Evolutionary conservation across 2,888 invertebrate species (phyloP), one percentile per base, ranked within the genome.

Genomic region (Hypomecis punctinalis): DNA sequence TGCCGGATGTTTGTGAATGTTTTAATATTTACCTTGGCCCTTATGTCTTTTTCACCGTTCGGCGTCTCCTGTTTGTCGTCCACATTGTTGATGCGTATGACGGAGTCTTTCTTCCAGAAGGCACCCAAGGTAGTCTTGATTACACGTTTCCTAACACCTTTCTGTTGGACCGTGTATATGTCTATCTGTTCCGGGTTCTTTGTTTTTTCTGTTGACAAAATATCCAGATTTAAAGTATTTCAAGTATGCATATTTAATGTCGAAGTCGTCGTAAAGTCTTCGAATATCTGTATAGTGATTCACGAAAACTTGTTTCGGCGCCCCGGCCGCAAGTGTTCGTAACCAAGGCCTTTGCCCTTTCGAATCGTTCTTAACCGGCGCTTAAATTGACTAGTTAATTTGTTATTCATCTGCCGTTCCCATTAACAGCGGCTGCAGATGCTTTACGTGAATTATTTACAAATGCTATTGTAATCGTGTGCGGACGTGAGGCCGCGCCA

Each of bases 131-230:
- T 94, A 74, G 94, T 94, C 85, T 92, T 94, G 71, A 94, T 87
- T 73, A 95, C 94, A 83, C 95, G 94, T 86, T 94, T 94, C 71
- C 94, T 84, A 63, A 92, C 94, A 83, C 94, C 94, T 85, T 93
- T 93, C 80, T 93, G 93, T 82, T 91, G 91, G 63, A 95, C 93
- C 71, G 95, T 94, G 93, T 94, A 95, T 80, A 96, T 94, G 76
- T 95, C 95, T 90, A 96, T 94, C 90, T 95, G 94, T 86, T 95
- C 95, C 83, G 95, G 94, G 93, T 95, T 94, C 90, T 95, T 95
- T 91, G 95, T 95, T 92, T 95, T 95, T 91, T 96, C 96, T 96
- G 91, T 76, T 79, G 84, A 80, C 71, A 83, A 82, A 76, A 52
- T 68, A 37, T 68, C 48, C 43, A n/a, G 54, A 60, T 62, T n/a